Evolutionary conservation across 2,797 vertebrate genomes (phyloP).

Genomic region (Intellagama lesueurii): DNA sequence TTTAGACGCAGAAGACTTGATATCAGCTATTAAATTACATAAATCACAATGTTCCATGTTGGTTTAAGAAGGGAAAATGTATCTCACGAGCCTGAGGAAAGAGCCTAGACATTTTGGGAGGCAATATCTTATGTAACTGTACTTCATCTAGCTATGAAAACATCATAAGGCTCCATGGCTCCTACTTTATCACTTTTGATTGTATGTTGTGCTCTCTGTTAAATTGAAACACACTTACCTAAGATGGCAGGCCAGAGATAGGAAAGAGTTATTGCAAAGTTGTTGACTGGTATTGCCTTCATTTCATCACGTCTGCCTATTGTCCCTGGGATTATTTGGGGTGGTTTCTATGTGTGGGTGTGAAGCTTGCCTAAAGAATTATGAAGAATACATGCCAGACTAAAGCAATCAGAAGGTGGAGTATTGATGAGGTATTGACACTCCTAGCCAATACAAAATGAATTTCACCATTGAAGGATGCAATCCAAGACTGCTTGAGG

Average conservation of each 20-base stretch:
- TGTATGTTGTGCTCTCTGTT: conserved; percentile 13
- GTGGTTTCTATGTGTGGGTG: conserved; percentile 25
- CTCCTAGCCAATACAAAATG: neutral
- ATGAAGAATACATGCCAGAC: neutral
- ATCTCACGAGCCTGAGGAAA: conserved; percentile 1
- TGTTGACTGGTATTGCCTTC: neutral
- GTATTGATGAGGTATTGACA: neutral
- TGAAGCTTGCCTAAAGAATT: neutral
- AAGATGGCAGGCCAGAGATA: conserved; percentile 14
- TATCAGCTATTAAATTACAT: neutral
- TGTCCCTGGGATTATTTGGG: neutral
- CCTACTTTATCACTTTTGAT: conserved; percentile 32
- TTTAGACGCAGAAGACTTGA: neutral
- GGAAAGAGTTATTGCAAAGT: conserved; percentile 27
- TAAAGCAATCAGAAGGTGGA: conserved; percentile 4
- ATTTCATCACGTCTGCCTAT: conserved; percentile 9
- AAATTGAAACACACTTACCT: conserved; percentile 31
- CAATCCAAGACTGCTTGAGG: neutral
- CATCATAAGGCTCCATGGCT: conserved; percentile 18
- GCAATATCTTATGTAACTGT: conserved; percentile 18
- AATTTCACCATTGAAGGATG: conserved; percentile 8
- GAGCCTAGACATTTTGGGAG: conserved; percentile 20
- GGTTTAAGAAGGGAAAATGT: neutral
- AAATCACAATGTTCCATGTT: neutral
- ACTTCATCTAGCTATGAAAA: conserved; percentile 37